Evolutionary conservation across 2,113 vertebrate species (phyloP), one percentile per base, ranked within the genome.

Genomic region (Antennarius striatus): DNA sequence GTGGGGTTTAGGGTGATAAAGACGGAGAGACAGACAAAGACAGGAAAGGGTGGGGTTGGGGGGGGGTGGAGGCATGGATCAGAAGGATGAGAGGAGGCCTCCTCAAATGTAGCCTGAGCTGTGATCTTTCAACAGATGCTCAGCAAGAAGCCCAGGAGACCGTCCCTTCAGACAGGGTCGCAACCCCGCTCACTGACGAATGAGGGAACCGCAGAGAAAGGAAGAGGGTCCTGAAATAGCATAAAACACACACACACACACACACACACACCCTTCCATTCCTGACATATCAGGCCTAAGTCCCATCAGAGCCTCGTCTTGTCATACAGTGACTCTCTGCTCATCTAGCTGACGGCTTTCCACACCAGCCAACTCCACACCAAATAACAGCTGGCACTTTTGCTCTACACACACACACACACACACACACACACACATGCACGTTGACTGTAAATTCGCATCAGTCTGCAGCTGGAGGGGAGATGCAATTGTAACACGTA

Each of bases 81-180:
- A 77, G 84, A 50, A 66, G 80, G 76, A 88, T 78, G 78, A 80
- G 79, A 70, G 65, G 63, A 74, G 79, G 71, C 57, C 82, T 89
- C 73, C 82, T 89, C 84, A 77, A 83, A 87, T 68, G 84, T 47
- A 83, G 83, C 64, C 71, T 54, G 75, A 56, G 79, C 86, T 88
- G 86, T 89, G 87, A 88, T 87, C 83, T 86, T 88, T 91, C 83
- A 86, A 84, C 76, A 85, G 87, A 86, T 79, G 86, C 86, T 86
- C 82, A 63, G 65, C 22, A 32, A 85, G 73, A 75, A 74, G 84
- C 90, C 86, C 88, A 67, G 59, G 86, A 86, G 84, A 88, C 86
- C 56, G 46, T 79, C 77, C 77, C 84, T 65, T 80, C 79, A 89
- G 86, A 89, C 88, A 86, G 86, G 85, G 86, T 86, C 84, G 62